Percentiles rank a stretch among this genome's conserved stretches.
These are phyloP conservation scores for Chironomus tepperi DNA, from an alignment of 1,140 invertebrate species.

Conservation along the genomic window DNA sequence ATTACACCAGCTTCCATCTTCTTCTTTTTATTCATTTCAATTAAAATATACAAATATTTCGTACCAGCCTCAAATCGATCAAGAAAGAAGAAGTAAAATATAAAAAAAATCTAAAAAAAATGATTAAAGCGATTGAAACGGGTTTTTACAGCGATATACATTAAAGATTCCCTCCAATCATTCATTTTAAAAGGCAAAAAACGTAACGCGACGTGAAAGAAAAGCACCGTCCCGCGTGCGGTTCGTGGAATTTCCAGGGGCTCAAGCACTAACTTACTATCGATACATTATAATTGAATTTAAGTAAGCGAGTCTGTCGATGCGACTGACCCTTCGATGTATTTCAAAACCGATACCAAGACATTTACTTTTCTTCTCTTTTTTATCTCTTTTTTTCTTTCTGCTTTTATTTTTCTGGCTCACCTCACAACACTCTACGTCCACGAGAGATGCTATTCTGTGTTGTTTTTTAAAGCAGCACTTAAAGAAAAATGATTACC, in stretches of 20 bases:
- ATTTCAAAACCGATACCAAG: conserved; percentile 9
- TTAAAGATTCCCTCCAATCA: conserved; percentile 22
- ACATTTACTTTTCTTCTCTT: neutral
- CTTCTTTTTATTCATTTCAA: conserved; percentile 18
- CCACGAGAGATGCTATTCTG: neutral
- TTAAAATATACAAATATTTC: conserved; percentile 20
- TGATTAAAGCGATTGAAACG: conserved; percentile 16
- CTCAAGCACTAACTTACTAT: neutral
- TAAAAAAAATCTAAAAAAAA: neutral
- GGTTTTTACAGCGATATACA: conserved; percentile 21
- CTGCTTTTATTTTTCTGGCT: neutral
- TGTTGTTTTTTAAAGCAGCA: conserved; percentile 20
- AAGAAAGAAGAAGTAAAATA: neutral
- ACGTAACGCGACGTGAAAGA: conserved; percentile 12
- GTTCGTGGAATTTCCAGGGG: conserved; percentile 17
- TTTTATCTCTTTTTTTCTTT: neutral
- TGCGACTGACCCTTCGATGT: neutral
- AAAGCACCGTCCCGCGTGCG: conserved; percentile 16
- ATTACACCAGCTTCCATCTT: neutral
- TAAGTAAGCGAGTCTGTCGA: neutral
- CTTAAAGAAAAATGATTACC: conserved; percentile 20
- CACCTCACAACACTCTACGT: neutral
- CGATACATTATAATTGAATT: neutral
- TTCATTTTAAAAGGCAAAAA: conserved; percentile 23
- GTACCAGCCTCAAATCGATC: neutral